Base-by-base conservation (phyloP, 2,888 invertebrate genomes). In the Troilus luridus region DNA sequence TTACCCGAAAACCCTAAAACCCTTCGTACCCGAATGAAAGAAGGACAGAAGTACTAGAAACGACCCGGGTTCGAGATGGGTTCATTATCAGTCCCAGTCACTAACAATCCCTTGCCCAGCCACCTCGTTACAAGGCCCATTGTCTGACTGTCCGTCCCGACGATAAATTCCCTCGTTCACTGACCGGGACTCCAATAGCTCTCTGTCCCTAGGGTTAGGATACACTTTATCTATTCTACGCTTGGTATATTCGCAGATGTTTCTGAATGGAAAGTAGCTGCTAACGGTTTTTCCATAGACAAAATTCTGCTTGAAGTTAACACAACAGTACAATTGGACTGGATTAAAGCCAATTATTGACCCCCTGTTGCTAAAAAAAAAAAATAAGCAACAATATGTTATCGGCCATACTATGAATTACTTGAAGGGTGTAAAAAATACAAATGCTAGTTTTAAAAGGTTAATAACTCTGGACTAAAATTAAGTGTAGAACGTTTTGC, bases 81-180 rank as follows among this genome's bases (percentile, higher is more conserved):
- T 85, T 85, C 85, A 85, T 85, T 85, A 85, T 58, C 85, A 85
- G 56, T 14, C 21, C n/a, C 56, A 58, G 6, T 56, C 85, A 85
- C 85, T 85, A 85, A 85, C 85, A 85, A 85, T 58, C 85, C 85
- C 85, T 58, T 85, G 54, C 21, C 85, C 24, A 56, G 85, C n/a
- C 85, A 85, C 85, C 85, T 85, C 85, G 85, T 85, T 85, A 85
- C 85, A 85, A 64, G 64, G 89, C 27, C 89, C 89, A 64, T 89
- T 89, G 89, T 89, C 89, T 89, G 89, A 64, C 89, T 89, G 64
- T n/a, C 89, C 41, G 89, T 89, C 89, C 56, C 56, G n/a, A 7
- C 54, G 85, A 85, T 85, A 85, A 85, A 85, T 85, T 85, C 19
- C n/a, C 85, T 56, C 85, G 85, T 85, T 85, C 85, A 85, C 56